phyloP scores from a whole-genome alignment of 2,113 vertebrate genomes.

The Tenebrosternarchus preto region DNA sequence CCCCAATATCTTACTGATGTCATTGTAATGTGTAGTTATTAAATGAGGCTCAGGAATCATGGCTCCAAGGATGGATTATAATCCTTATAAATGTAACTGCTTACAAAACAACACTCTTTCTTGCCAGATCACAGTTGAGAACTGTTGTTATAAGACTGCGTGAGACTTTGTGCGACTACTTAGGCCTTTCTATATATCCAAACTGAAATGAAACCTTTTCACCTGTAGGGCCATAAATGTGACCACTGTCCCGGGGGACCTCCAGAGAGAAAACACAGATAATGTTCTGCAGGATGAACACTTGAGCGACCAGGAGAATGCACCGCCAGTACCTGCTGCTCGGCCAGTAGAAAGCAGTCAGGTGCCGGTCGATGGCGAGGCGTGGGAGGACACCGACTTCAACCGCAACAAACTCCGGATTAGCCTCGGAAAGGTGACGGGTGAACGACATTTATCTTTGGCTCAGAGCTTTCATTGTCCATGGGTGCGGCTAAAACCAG shows the following conservation, averaged over 20 bases:
- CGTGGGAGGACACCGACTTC: conserved; percentile 96
- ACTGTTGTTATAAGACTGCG: too few relatives aligned
- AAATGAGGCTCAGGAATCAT: too few relatives aligned
- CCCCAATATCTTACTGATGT: too few relatives aligned
- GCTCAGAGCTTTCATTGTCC: too few relatives aligned
- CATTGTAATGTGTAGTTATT: too few relatives aligned
- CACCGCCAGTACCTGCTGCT: conserved; percentile 82
- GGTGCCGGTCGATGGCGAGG: conserved; percentile 79
- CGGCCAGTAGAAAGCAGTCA: conserved; percentile 71
- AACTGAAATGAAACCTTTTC: not conserved
- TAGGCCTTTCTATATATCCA: not conserved
- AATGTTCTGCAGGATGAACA: conserved; percentile 96
- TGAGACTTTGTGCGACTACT: not conserved
- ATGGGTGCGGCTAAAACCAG: too few relatives aligned
- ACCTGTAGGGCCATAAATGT: conserved; percentile 85
- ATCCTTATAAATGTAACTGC: too few relatives aligned
- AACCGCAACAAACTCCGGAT: conserved; percentile 99
- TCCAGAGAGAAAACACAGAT: conserved; percentile 94
- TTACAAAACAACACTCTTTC: too few relatives aligned
- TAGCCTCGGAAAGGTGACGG: conserved; percentile 94
- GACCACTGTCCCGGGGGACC: conserved; percentile 86
- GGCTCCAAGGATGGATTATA: too few relatives aligned
- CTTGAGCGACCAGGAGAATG: conserved; percentile 97
- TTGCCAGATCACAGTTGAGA: too few relatives aligned
- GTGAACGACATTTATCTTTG: too few relatives aligned